These are phyloP conservation scores for Troides aeacus DNA, from an alignment of 2,888 invertebrate genomes.

Conservation along the genomic window DNA sequence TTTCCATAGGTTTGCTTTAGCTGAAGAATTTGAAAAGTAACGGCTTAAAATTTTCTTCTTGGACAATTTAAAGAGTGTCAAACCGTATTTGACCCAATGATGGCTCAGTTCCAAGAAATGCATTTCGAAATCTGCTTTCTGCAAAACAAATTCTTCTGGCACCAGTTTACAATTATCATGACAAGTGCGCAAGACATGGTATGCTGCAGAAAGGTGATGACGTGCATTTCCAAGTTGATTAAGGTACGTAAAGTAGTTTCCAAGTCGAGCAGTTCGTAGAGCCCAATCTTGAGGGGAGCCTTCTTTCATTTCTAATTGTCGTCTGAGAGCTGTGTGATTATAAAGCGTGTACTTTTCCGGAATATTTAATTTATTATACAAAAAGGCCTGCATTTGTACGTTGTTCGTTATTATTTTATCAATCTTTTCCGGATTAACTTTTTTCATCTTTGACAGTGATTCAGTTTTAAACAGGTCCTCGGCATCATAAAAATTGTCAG, in stretches of 20 bases:
- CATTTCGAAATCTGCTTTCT: slow-evolving; percentile 66
- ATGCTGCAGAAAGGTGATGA: slow-evolving; percentile 84
- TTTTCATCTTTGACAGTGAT: slow-evolving; percentile 50
- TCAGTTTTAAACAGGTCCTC: slow-evolving; percentile 77
- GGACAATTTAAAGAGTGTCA: slow-evolving; percentile 79
- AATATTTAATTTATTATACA: slow-evolving; percentile 78
- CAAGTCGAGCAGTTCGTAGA: slow-evolving; percentile 74
- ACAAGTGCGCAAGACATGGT: slow-evolving; percentile 76
- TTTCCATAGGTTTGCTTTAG: slow-evolving; percentile 62
- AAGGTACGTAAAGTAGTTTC: slow-evolving; percentile 73
- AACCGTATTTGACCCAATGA: slow-evolving; percentile 82
- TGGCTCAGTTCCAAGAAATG: slow-evolving; percentile 77
- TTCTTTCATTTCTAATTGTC: slow-evolving; percentile 79
- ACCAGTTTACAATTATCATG: slow-evolving; percentile 75
- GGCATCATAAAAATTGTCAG: slow-evolving; percentile 64
- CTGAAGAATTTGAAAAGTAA: slow-evolving; percentile 59
- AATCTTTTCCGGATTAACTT: slow-evolving; percentile 71
- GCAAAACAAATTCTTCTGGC: slow-evolving; percentile 65
- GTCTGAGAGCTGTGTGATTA: slow-evolving; percentile 78
- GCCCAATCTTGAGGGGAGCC: slow-evolving; percentile 81
- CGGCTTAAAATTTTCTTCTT: slow-evolving; percentile 68
- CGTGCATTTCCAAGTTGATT: slow-evolving; percentile 74
- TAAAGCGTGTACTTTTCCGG: slow-evolving; percentile 76
- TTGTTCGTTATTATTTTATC: slow-evolving; percentile 81
- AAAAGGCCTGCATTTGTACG: slow-evolving; percentile 81